These are phyloP conservation scores for Eulemur rubriventer DNA, from an alignment of 2,797 vertebrate genomes.

Conservation along the genomic window DNA sequence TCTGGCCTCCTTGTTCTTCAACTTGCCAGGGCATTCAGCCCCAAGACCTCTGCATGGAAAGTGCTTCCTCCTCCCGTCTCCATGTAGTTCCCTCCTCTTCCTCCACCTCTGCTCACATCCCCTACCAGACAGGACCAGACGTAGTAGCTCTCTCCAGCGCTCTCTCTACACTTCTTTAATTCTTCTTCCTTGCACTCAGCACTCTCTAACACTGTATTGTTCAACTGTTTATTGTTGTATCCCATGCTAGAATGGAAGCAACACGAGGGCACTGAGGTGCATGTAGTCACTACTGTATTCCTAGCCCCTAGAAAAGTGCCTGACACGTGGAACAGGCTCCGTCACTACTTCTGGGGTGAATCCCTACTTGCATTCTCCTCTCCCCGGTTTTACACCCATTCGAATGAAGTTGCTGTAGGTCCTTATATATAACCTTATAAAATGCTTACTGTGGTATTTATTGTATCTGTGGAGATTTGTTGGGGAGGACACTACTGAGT, in stretches of 20 bases:
- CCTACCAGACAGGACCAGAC: no score
- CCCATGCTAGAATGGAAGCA: neutral
- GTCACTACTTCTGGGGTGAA: neutral
- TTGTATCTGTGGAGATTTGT: neutral
- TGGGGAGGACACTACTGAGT: neutral
- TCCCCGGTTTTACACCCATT: neutral
- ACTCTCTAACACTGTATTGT: neutral
- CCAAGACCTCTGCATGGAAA: neutral
- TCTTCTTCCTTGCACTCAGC: neutral
- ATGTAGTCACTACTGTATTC: neutral
- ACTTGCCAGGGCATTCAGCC: neutral
- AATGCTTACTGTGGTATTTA: neutral
- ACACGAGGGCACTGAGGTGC: neutral
- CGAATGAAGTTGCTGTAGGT: neutral
- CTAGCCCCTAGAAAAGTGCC: neutral
- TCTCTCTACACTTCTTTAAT: neutral
- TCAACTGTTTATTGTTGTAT: no score
- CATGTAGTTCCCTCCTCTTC: neutral
- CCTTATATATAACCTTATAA: neutral
- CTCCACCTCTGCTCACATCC: neutral
- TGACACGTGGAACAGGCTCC: rapidly evolving
- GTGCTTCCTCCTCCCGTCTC: neutral
- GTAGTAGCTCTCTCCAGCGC: neutral
- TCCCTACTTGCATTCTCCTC: neutral
- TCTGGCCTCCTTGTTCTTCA: neutral